phyloP scores from a whole-genome alignment of 35 echinoderm and acorn worm species.

The Anneissia japonica region DNA sequence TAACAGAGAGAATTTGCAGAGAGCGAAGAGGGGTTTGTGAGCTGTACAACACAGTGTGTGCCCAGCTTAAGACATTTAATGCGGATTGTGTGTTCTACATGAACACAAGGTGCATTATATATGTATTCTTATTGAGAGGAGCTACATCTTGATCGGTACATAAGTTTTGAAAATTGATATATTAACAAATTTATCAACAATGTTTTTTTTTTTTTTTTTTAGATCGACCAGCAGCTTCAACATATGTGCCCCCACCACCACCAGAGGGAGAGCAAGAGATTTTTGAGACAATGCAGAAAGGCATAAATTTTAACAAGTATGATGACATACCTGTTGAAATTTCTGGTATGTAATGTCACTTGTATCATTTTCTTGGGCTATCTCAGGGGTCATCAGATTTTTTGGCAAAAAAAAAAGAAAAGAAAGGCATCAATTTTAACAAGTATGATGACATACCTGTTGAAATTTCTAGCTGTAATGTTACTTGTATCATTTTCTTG shows the following conservation, averaged over 20 bases:
- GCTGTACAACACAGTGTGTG: neutral
- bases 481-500: neutral
- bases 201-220: neutral
- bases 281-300: slow-evolving; percentile 57
- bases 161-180: too few species aligned
- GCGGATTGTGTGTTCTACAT: too few species aligned
- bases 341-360: slow-evolving; percentile 45
- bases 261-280: slow-evolving; percentile 70
- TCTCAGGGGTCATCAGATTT: too few species aligned
- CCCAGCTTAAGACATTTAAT: too few species aligned
- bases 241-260: slow-evolving; percentile 75
- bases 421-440: slow-evolving; percentile 95
- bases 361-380: too few species aligned
- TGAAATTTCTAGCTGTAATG: slow-evolving; percentile 66
- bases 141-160: too few species aligned
- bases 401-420: too few species aligned
- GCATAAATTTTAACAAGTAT: slow-evolving; percentile 97
- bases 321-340: slow-evolving; percentile 95
- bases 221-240: slow-evolving; percentile 64
- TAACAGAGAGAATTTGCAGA: neutral
- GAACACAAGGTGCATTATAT: too few species aligned
- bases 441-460: slow-evolving; percentile 95
- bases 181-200: too few species aligned
- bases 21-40: slow-evolving; percentile 8
- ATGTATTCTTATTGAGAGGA: too few species aligned